phyloP scores from a whole-genome alignment of 2,797 vertebrate genomes.

The Pteropus rufus region DNA sequence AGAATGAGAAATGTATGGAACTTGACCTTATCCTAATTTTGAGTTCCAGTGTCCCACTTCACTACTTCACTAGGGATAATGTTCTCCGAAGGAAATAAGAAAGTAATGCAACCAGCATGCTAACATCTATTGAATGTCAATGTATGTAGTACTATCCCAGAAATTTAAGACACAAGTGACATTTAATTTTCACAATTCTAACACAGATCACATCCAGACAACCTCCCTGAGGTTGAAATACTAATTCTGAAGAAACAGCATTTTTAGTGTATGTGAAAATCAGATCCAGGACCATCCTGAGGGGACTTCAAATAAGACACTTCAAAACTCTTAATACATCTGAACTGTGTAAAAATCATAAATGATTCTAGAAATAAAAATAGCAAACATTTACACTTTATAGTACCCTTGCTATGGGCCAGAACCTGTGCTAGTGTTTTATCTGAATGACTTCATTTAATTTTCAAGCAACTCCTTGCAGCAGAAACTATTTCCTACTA shows the following conservation, averaged over 20 bases:
- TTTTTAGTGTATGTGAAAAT: slow-evolving; percentile 35
- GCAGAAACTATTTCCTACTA: not conserved
- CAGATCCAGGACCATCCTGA: slow-evolving; percentile 52
- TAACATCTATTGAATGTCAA: not conserved
- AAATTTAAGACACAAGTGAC: not conserved
- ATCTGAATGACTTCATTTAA: not conserved
- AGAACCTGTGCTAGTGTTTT: not conserved
- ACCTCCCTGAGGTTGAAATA: slow-evolving; percentile 68
- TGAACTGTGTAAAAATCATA: not conserved
- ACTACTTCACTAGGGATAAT: not conserved
- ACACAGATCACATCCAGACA: slow-evolving; percentile 61
- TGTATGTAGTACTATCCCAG: not conserved
- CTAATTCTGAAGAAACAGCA: slow-evolving; percentile 58
- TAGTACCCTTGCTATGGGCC: not conserved
- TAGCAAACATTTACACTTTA: not conserved
- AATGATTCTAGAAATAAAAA: not conserved
- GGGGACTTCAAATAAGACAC: not conserved
- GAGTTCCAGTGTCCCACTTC: not conserved
- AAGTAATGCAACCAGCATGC: not conserved
- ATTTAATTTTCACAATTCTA: not conserved
- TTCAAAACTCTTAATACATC: not conserved
- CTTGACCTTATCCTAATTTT: not conserved
- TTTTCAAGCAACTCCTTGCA: not conserved
- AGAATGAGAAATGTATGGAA: not conserved
- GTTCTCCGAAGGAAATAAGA: not conserved